A percentile compares a stretch with the other conserved stretches of the same genome.
Evolutionary conservation across 2,113 vertebrate genomes (phyloP).

Genomic region (Larimichthys polyactis): DNA sequence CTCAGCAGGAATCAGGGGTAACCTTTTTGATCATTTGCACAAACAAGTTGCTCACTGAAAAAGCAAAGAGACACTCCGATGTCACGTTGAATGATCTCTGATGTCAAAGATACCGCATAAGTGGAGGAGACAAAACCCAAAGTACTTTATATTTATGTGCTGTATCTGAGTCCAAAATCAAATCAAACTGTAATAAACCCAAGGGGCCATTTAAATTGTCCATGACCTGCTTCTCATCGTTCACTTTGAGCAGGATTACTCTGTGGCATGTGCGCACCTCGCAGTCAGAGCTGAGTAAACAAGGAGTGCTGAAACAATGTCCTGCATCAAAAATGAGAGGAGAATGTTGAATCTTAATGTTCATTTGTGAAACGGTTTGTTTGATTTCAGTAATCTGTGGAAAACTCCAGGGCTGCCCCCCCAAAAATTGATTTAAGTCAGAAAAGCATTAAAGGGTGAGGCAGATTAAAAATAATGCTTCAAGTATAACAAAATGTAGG

Average conservation of each 20-base stretch:
- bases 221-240: not conserved
- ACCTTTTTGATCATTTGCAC: not conserved
- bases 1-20: slow-evolving; percentile 15
- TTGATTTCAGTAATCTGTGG: not conserved
- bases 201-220: not conserved
- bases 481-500: no score
- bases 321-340: not conserved
- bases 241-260: not conserved
- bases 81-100: not conserved
- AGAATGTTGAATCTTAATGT: no score
- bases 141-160: not conserved
- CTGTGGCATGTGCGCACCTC: not conserved
- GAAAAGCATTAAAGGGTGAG: no score
- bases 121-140: not conserved
- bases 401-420: not conserved
- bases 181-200: not conserved
- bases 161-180: not conserved
- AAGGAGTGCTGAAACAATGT: not conserved
- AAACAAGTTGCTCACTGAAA: slow-evolving; percentile 3
- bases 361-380: not conserved
- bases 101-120: not conserved
- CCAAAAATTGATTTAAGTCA: no score
- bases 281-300: not conserved
- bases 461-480: no score
- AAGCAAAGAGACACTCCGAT: not conserved